Evolutionary conservation across 2,888 invertebrate genomes (phyloP).

Genomic region (Mesochorus sp.): DNA sequence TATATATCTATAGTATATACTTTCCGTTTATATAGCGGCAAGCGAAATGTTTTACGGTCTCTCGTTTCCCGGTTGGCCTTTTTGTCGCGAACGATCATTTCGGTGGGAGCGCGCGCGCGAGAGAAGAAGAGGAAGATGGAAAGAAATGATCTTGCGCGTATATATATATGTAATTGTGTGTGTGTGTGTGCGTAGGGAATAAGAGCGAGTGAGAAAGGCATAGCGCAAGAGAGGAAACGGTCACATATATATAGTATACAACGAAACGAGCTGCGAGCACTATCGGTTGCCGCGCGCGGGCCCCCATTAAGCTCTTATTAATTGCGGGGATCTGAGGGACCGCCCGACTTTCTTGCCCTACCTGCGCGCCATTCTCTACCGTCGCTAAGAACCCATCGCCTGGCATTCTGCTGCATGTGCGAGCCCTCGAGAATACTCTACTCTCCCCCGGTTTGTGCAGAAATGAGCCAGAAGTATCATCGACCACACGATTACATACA

Average conservation of each 20-base stretch:
- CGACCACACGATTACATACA: neutral
- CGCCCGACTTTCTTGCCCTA: slow-evolving; percentile 79
- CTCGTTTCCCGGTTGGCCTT: slow-evolving; percentile 67
- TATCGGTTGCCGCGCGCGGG: slow-evolving; percentile 74
- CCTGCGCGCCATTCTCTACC: slow-evolving; percentile 79
- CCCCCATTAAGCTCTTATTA: slow-evolving; percentile 81
- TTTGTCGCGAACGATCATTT: slow-evolving; percentile 67
- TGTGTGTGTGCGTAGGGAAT: slow-evolving; percentile 13
- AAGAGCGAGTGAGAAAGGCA: slow-evolving; percentile 46
- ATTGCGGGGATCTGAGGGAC: slow-evolving; percentile 80
- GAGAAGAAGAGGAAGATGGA: slow-evolving; percentile 50
- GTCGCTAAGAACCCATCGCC: slow-evolving; percentile 70
- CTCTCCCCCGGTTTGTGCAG: neutral
- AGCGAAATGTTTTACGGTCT: slow-evolving; percentile 77
- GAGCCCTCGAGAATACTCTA: slow-evolving; percentile 14
- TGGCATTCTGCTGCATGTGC: slow-evolving; percentile 63
- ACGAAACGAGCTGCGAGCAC: slow-evolving; percentile 64
- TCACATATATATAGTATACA: neutral
- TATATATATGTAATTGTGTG: slow-evolving; percentile 6
- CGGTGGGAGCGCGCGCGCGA: slow-evolving; percentile 55
- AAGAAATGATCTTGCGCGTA: slow-evolving; percentile 50
- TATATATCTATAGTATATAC: slow-evolving; percentile 10
- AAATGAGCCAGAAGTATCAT: slow-evolving; percentile 17
- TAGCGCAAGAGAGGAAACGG: slow-evolving; percentile 49
- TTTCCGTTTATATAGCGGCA: slow-evolving; percentile 58